Evolutionary conservation across 2,888 invertebrate genomes (phyloP).

Genomic region (Tenthredo livida): DNA sequence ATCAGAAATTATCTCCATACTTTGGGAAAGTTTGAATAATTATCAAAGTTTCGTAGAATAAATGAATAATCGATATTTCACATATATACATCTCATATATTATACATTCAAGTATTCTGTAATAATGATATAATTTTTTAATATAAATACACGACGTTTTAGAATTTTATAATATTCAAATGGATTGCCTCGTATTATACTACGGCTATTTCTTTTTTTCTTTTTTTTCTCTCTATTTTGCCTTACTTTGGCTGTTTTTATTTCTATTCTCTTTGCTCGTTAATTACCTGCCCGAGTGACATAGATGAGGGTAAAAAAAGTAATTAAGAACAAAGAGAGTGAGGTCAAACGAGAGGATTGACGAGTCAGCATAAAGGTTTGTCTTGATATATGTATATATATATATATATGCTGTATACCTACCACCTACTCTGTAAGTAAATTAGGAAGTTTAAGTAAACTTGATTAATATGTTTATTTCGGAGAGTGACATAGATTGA

Average conservation of each 20-base stretch:
- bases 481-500: neutral
- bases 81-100: neutral
- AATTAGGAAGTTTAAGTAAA: neutral
- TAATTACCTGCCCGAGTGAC: constrained; percentile 14
- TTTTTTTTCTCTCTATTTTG: neutral
- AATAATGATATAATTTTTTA: neutral
- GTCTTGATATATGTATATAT: no score
- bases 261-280: neutral
- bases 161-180: neutral
- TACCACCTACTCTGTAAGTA: neutral
- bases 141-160: neutral
- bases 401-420: no score
- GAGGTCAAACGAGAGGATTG: constrained; percentile 5
- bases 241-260: no score
- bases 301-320: neutral
- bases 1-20: neutral
- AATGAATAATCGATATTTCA: neutral
- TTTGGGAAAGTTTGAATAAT: neutral
- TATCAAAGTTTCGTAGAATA: neutral
- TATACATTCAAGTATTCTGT: no score
- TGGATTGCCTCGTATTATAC: neutral
- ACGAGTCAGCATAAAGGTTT: neutral
- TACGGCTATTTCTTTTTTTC: no score
- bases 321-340: neutral
- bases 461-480: neutral